Evolutionary conservation across 2,888 invertebrate species (phyloP).

Genomic region (Ellobium chinense): DNA sequence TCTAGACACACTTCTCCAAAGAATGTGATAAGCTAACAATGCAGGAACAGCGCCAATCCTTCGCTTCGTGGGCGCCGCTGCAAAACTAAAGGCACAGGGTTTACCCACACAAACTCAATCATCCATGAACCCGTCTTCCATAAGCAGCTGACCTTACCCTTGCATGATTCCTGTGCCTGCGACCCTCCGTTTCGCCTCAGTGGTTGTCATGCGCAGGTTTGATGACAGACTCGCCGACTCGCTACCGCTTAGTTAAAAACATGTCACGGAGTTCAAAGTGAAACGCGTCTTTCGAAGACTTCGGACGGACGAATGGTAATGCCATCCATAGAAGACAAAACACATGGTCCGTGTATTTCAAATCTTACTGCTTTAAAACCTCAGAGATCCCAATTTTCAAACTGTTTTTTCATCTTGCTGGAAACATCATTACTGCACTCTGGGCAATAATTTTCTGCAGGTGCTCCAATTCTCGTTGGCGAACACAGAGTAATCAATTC

Average conservation of each 20-base stretch:
- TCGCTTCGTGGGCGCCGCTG: background rate
- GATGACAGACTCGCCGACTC: slow-evolving; percentile 24
- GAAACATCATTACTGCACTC: too few species aligned
- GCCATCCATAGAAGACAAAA: too few species aligned
- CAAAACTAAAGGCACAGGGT: background rate
- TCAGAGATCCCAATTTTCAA: too few species aligned
- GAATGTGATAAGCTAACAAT: too few species aligned
- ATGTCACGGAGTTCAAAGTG: background rate
- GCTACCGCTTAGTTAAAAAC: slow-evolving; percentile 11
- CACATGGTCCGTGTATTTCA: too few species aligned
- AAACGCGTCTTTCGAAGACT: background rate
- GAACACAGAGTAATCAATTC: too few species aligned
- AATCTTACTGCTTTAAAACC: too few species aligned
- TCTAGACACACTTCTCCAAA: too few species aligned
- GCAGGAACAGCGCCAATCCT: too few species aligned
- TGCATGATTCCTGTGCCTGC: background rate
- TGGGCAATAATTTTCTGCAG: too few species aligned
- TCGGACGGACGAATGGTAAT: background rate
- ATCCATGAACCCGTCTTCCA: slow-evolving; percentile 13
- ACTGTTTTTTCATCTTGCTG: too few species aligned
- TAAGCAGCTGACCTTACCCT: slow-evolving; percentile 24
- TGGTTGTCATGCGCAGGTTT: slow-evolving; percentile 47
- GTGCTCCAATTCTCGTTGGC: too few species aligned
- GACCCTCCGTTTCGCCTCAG: slow-evolving; percentile 25
- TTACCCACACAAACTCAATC: slow-evolving; percentile 26